phyloP scores from a whole-genome alignment of 2,888 invertebrate genomes.

The Aproaerema taeniolella region DNA sequence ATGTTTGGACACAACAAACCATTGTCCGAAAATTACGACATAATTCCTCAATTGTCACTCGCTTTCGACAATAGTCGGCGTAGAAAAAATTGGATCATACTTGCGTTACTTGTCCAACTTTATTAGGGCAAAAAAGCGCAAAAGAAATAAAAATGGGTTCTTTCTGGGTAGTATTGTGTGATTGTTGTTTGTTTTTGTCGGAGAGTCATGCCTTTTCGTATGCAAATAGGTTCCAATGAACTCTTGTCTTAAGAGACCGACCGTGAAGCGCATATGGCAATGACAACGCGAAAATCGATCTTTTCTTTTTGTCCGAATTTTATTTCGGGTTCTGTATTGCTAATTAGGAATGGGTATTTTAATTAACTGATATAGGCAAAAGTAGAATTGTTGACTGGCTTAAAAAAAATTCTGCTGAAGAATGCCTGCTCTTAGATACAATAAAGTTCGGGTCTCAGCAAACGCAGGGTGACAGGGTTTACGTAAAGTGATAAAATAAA shows the following conservation, averaged over 20 bases:
- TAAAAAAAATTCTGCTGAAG: too few relatives aligned
- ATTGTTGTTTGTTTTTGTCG: conserved; percentile 39
- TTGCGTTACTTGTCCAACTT: conserved; percentile 43
- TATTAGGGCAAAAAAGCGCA: conserved; percentile 70
- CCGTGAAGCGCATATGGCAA: conserved; percentile 48
- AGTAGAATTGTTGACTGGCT: too few relatives aligned
- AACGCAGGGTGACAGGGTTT: too few relatives aligned
- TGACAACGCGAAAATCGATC: conserved; percentile 48
- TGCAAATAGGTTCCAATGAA: conserved; percentile 70
- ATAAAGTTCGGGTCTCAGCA: too few relatives aligned
- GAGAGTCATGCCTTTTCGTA: conserved; percentile 65
- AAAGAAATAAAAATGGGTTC: not conserved
- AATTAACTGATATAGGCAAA: too few relatives aligned
- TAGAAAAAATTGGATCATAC: conserved; percentile 41
- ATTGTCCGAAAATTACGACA: conserved; percentile 60
- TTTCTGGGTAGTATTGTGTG: conserved; percentile 42
- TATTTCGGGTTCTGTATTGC: too few relatives aligned
- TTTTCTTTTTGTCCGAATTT: conserved; percentile 29
- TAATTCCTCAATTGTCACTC: conserved; percentile 42
- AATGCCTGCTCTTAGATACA: too few relatives aligned
- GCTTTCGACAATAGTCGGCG: conserved; percentile 21
- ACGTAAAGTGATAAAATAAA: too few relatives aligned
- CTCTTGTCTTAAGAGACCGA: conserved; percentile 49
- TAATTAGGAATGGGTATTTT: too few relatives aligned
- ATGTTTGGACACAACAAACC: conserved; percentile 42